Conservation (phyloP, 1,140 invertebrate species). For the Drosophila albomicans region DNA sequence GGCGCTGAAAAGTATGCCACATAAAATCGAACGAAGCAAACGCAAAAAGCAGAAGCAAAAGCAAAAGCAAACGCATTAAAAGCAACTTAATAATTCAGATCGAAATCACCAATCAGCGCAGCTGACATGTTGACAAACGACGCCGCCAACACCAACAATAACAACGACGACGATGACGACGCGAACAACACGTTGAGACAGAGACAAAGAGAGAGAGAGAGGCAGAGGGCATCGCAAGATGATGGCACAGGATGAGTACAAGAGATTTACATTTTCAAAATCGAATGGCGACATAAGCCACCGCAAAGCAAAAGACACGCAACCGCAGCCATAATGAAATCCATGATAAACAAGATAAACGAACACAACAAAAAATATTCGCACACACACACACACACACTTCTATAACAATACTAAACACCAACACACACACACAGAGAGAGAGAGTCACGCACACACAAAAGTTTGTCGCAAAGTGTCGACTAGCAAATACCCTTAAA, state of each 20-base stretch:
- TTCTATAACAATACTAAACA: neutral
- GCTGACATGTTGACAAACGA: constrained; percentile 81
- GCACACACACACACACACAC: constrained; percentile 17
- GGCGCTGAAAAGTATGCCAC: constrained; percentile 60
- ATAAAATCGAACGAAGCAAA: constrained; percentile 41
- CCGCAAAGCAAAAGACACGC: constrained; percentile 80
- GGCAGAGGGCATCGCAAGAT: neutral
- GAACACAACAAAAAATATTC: constrained; percentile 51
- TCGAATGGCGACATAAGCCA: constrained; percentile 82
- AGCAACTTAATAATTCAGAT: constrained; percentile 83
- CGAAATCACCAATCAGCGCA: constrained; percentile 79
- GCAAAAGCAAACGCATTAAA: constrained; percentile 77
- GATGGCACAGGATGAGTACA: constrained; percentile 56
- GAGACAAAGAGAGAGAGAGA: neutral
- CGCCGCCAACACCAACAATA: constrained; percentile 53
- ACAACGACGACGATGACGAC: constrained; percentile 24
- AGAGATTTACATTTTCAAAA: constrained; percentile 82
- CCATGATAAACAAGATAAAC: constrained; percentile 80
- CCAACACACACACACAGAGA: neutral
- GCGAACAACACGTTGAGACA: neutral
- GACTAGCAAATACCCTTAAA: constrained; percentile 1
- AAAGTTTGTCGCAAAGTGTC: neutral
- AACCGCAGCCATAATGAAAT: constrained; percentile 78
- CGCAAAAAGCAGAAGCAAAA: constrained; percentile 41
- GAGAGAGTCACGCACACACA: no score